phyloP scores from a whole-genome alignment of 2,888 invertebrate species.

The Monoplex corrugatus region DNA sequence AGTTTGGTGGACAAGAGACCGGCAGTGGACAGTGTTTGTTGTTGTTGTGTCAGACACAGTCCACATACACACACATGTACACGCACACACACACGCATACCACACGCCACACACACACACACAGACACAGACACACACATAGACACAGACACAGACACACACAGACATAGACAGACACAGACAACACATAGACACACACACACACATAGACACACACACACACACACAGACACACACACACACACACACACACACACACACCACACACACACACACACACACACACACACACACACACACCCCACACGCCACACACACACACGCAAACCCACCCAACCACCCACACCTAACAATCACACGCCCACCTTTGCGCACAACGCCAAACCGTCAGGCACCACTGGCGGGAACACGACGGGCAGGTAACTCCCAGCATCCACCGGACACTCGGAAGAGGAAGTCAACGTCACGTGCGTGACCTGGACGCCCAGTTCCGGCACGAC shows the following conservation, averaged over 20 bases:
- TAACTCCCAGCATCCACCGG: slow-evolving; percentile 47
- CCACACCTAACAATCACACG: background rate
- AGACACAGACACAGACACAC: no score
- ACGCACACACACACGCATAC: background rate
- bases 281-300: background rate
- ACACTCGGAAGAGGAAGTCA: slow-evolving; percentile 42
- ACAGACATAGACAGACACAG: no score
- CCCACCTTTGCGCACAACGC: slow-evolving; percentile 55
- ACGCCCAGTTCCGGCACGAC: slow-evolving; percentile 49
- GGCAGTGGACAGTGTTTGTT: no score
- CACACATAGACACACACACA: background rate
- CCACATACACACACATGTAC: background rate
- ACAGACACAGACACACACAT: no score
- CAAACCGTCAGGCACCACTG: slow-evolving; percentile 41
- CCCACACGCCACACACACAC: slow-evolving; percentile 9
- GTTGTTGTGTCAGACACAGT: no score
- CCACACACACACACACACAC: background rate
- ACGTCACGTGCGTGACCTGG: slow-evolving; percentile 46
- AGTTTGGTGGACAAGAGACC: no score
- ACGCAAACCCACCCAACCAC: background rate
- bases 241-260: background rate
- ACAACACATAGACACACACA: background rate
- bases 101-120: background rate
- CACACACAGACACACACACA: background rate
- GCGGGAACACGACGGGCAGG: slow-evolving; percentile 43